Evolutionary conservation across 1,140 invertebrate genomes (phyloP).

Genomic region (Asbolus verrucosus): DNA sequence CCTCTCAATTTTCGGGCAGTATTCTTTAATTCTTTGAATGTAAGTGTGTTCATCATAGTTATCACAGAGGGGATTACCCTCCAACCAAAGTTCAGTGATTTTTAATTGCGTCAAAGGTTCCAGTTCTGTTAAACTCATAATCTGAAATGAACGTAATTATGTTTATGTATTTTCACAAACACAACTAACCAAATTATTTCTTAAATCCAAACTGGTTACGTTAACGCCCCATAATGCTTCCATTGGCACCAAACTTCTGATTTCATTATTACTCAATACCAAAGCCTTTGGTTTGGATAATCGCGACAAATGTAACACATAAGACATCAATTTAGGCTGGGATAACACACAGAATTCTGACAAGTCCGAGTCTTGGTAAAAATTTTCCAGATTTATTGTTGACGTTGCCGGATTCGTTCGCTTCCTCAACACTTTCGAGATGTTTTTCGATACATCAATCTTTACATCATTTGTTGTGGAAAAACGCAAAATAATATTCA

Average conservation of each 20-base stretch:
- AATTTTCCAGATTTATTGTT: conserved; percentile 64
- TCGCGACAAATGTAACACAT: conserved; percentile 67
- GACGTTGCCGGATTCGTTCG: conserved; percentile 62
- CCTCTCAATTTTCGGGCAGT: conserved; percentile 57
- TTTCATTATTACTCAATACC: conserved; percentile 66
- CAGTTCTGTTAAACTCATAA: conserved; percentile 75
- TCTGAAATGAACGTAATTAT: conserved; percentile 68
- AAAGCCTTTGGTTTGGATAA: conserved; percentile 62
- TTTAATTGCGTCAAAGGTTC: conserved; percentile 76
- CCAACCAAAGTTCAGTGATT: conserved; percentile 79
- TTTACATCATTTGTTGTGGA: conserved; percentile 66
- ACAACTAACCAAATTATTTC: conserved; percentile 65
- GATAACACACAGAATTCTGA: conserved; percentile 67
- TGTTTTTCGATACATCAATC: conserved; percentile 66
- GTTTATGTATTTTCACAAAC: conserved; percentile 31
- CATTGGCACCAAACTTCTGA: conserved; percentile 62
- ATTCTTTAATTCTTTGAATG: conserved; percentile 73
- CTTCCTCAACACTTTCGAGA: conserved; percentile 64
- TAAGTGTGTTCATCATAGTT: conserved; percentile 78
- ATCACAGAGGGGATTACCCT: conserved; percentile 83
- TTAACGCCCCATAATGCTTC: conserved; percentile 62
- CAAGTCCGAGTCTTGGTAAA: conserved; percentile 66
- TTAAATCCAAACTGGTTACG: conserved; percentile 65
- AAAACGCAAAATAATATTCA: conserved; percentile 66
- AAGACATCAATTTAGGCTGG: conserved; percentile 65